Evolutionary conservation across 2,113 vertebrate genomes (phyloP), one percentile per base, ranked within the genome.

Genomic region (Myxocyprinus asiaticus): DNA sequence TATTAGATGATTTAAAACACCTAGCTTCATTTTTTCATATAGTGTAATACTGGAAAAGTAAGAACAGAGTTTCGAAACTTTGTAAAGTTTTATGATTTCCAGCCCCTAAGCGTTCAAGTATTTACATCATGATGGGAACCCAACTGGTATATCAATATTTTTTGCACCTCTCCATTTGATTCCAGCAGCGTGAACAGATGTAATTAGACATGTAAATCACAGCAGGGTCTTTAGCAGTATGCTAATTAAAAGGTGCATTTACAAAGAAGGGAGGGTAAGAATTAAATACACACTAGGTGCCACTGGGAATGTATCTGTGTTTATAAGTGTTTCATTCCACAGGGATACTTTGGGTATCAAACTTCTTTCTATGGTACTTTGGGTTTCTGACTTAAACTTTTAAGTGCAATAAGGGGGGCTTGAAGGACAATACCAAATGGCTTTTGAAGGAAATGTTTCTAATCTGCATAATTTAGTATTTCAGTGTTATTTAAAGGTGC

Each of bases 221-320:
- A 69, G 59, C 72, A 45, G 56, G 66, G 11, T 78, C 45, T 55
- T 83, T 50, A 62, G 66, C 43, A 14, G 9, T 53, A 76, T 58
- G 17, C 73, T 80, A 83, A 83, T 83, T 83, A 79, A 83, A 79
- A 65, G 71, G 53, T 75, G 76, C 14, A 76, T 79, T 76, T 82
- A 17, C 64, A 68, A 63, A 55, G 11, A 10, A 56, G 47, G 64
- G 55, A 74, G 45, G 44, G 53, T 43, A 48, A 70, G 56, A 78
- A 43, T 78, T 78, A 63, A 70, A 79, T 51, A 6, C 53, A 58
- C 53, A 44, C 59, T 44, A 11, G 22, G 69, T 47, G 15, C 66
- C 58, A 7, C 53, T 58, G 53, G 53, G 17, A 59, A 42, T 2
- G 10, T 9, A 47, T 22, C 53, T 50, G 12, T 47, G 17, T 67